Evolutionary conservation across 2,888 invertebrate genomes (phyloP), one percentile per base, ranked within the genome.

Genomic region (Caenorhabditis sulstoni): DNA sequence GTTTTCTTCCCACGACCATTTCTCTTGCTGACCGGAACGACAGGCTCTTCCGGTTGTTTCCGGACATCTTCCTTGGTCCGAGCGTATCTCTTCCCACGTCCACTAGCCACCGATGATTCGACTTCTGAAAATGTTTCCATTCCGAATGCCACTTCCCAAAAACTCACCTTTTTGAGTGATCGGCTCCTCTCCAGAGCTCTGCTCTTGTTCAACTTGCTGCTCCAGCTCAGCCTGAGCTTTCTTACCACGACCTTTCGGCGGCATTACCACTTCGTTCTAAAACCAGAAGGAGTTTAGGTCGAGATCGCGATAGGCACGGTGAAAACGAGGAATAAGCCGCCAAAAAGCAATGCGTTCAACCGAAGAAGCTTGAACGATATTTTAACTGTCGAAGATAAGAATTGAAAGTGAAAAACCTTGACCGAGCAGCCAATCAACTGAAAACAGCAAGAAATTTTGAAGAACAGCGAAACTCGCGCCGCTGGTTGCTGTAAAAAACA

Each of bases 241-340:
- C 23, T 49, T 57, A 7, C 47, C 66, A 20, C 66, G 66, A 47
- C 22, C 52, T 41, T 41, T 50, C 18, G 62, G 62, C 64, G 52
- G 50, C 41, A 41, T 52, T 41, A 64, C 49, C 20, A 37, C 37
- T 18, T 35, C 16, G 41, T 29, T 29, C 29, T 29, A 3, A 29
- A 29, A 29, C 7, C 7, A 5, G 7, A 29, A 29, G 4, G 3
- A 29, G 3, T 29, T 29, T 29, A 29, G 29, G 29, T 7, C 29
- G 29, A 7, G 7, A 7, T 29, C 7, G 29, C 7, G 29, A 29
- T 5, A 3, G 29, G 7, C 29, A 29, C 3, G n/a, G n/a, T n/a
- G 29, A 29, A 29, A 29, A 7, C 29, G 7, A 29, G 29, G 29
- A 29, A 29, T 3, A 29, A 29, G 29, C n/a, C n/a, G n/a, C n/a